These are phyloP conservation scores for Nyctalus aviator DNA, from an alignment of 2,797 vertebrate genomes.

Conservation along the genomic window DNA sequence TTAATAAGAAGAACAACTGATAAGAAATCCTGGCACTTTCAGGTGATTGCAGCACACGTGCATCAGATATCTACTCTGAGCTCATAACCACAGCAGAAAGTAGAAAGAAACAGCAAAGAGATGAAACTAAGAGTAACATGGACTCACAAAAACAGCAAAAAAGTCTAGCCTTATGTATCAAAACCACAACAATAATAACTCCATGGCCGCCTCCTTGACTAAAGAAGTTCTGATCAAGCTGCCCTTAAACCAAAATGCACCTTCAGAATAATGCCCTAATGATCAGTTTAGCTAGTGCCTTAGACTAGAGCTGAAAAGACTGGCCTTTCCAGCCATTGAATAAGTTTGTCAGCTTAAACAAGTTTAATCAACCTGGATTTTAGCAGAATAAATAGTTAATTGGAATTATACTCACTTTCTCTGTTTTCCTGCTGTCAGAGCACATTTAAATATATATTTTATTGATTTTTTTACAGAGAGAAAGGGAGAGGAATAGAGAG, in stretches of 20 bases:
- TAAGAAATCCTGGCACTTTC: background rate
- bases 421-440: background rate
- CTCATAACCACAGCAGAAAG: background rate
- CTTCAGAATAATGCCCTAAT: background rate
- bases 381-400: constrained; percentile 22
- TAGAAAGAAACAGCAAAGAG: background rate
- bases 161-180: background rate
- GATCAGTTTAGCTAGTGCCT: background rate
- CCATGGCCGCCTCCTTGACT: background rate
- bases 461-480: too few relatives aligned
- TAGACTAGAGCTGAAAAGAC: background rate
- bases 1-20: background rate
- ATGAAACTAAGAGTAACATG: background rate
- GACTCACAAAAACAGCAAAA: background rate
- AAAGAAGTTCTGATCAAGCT: background rate
- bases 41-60: background rate
- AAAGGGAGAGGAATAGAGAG: too few relatives aligned
- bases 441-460: background rate
- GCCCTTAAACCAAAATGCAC: background rate
- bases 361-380: constrained; percentile 4
- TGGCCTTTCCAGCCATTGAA: background rate
- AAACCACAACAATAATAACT: background rate
- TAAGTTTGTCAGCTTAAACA: background rate
- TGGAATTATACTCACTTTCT: background rate
- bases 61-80: background rate